Base-by-base conservation (phyloP, 2,113 vertebrate genomes). In the Oryzias melastigma region DNA sequence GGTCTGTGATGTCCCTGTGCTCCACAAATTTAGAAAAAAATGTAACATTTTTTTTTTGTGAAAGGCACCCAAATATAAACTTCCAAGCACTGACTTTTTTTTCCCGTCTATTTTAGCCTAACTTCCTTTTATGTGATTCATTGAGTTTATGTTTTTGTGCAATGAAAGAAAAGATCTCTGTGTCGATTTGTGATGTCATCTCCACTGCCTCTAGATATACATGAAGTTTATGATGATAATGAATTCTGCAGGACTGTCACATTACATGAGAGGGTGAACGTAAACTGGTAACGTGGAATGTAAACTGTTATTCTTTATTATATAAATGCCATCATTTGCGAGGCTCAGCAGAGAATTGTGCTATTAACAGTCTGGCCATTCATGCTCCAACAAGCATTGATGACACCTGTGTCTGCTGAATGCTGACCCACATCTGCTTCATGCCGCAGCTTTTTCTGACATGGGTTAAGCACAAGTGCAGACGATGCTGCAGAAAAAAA, bases 331-430 rank as follows among this genome's bases (percentile, higher is more conserved):
- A 35, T 35, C 35, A 35, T 10, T 35, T 35, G 29, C 6, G 48
- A 7, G 18, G 56, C 46, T 47, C 14, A 61, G 24, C n/a, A 48
- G 22, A 68, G 27, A 55, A 52, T 62, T 29, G 57, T 24, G 49
- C 15, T 17, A 46, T 45, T n/a, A 58, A 42, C 62, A 25, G 67
- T 40, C 54, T 61, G 62, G 52, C 42, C 42, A 42, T 64, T 68
- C 50, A 73, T 48, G 77, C 66, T 76, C 53, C 61, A 78, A 13
- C 71, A 16, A 35, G 56, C 68, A 67, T 72, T 69, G 59, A 47
- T 68, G 56, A 62, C 81, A 75, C 73, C 78, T 78, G 73, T 76
- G 56, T 63, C 43, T 29, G 54, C 69, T 54, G 44, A 24, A 27
- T 61, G 29, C 22, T 77, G 76, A 75, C 70, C 65, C 52, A 62